Evolutionary conservation across 53 echinoderm and acorn worm genomes (phyloP).

Genomic region (Crossaster papposus): DNA sequence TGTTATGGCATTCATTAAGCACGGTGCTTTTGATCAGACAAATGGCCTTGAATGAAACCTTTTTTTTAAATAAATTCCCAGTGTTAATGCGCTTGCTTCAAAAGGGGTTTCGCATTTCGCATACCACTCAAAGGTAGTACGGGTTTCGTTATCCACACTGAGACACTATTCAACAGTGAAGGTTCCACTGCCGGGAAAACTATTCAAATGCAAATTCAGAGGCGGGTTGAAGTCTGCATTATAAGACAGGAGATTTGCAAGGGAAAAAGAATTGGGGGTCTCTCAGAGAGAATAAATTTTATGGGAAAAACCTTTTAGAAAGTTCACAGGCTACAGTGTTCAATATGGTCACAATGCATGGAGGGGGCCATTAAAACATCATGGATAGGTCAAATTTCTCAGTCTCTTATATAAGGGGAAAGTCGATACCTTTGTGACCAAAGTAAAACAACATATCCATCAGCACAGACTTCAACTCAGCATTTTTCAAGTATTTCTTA

Average conservation of each 20-base stretch:
- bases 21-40: not conserved
- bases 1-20: constrained; percentile 19
- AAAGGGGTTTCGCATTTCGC: constrained; percentile 13
- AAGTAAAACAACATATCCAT: too few relatives aligned
- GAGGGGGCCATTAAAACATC: too few relatives aligned
- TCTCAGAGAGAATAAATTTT: constrained; percentile 2
- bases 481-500: too few relatives aligned
- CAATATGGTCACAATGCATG: not conserved
- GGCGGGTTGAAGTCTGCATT: not conserved
- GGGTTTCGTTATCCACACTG: not conserved
- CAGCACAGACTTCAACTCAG: too few relatives aligned
- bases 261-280: not conserved
- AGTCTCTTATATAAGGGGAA: too few relatives aligned
- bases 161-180: not conserved
- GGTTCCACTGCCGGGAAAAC: constrained; percentile 8
- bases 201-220: constrained; percentile 28
- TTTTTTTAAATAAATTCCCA: not conserved
- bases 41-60: not conserved
- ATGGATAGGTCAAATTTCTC: too few relatives aligned
- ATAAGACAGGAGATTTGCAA: not conserved
- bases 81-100: not conserved
- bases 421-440: too few relatives aligned
- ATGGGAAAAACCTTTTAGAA: too few relatives aligned
- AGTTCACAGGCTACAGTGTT: too few relatives aligned
- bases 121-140: not conserved